Base-by-base conservation (phyloP, 2,113 vertebrate genomes). In the Procavia capensis region DNA sequence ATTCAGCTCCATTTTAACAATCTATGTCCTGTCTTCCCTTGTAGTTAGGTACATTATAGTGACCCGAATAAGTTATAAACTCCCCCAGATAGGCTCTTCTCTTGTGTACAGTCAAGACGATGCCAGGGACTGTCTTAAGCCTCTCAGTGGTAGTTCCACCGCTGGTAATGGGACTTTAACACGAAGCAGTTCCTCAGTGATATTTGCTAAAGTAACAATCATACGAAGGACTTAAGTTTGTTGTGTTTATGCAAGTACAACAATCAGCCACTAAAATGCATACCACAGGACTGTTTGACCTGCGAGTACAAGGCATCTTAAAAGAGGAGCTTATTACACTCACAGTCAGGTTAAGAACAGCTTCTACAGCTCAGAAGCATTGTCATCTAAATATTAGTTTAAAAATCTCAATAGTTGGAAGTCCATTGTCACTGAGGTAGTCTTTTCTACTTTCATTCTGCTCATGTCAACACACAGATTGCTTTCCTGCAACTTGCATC, bases 1-100 rank as follows among this genome's bases (percentile, higher is more conserved):
- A 86, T 85, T 93, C 41, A 61, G 68, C 11, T 72, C 87, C 39
- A 86, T 94, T 97, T 94, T 93, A 94, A 96, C 96, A 92, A 94
- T 96, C 16, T 76, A 95, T 91, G 68, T 27, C 19, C 74, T 94
- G 68, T 92, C 72, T 95, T 90, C 39, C 24, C 78, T 88, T 84
- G 27, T 81, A 88, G 61, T 88, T 81, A 76, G 93, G 85, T 95
- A 91, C 50, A 86, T 63, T 68, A 78, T 74, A 95, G 88, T 80
- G 83, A 93, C 57, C 63, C 72, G 76, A 95, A 86, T 86, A 95
- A 95, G 75, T 94, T 68, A 93, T 36, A 81, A 61, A 74, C 29
- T 70, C 50, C 66, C 24, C 47, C 43, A 27, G 80, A 50, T 0
- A 59, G 78, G 78, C 16, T 95, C 54, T 88, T 88, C 64, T 97